These are phyloP conservation scores for Tuta absoluta DNA, from an alignment of 2,888 invertebrate genomes.

Conservation along the genomic window DNA sequence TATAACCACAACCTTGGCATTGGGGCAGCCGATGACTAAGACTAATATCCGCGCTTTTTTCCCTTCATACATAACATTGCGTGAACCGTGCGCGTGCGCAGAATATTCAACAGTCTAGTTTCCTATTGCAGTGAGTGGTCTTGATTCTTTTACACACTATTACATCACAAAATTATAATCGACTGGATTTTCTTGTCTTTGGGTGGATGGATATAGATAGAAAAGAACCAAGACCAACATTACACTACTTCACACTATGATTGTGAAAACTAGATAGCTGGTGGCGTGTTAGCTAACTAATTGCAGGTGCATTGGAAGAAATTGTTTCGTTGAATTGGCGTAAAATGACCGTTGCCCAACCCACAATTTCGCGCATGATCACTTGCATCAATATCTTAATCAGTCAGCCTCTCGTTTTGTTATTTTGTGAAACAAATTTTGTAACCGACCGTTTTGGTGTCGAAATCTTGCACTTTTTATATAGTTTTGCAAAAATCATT, in stretches of 20 bases:
- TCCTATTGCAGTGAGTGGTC: constrained; percentile 9
- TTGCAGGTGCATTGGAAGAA: constrained; percentile 33
- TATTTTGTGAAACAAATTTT: constrained; percentile 26
- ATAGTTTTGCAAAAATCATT: background rate
- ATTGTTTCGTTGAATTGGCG: constrained; percentile 33
- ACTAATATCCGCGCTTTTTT: constrained; percentile 49
- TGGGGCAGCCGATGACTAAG: constrained; percentile 69
- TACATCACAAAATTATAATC: background rate
- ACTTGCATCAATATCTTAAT: constrained; percentile 35
- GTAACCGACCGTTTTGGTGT: constrained; percentile 23
- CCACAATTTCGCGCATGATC: constrained; percentile 36
- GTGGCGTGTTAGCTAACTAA: constrained; percentile 24
- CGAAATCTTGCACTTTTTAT: background rate
- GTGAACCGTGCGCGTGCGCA: constrained; percentile 11
- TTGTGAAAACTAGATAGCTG: constrained; percentile 1
- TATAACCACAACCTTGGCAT: constrained; percentile 68
- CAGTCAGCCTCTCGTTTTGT: constrained; percentile 15
- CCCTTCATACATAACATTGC: constrained; percentile 35
- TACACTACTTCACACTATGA: background rate
- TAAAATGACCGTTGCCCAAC: constrained; percentile 34
- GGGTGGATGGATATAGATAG: no score
- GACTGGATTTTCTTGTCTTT: no score
- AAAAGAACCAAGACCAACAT: background rate
- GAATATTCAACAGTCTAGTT: constrained; percentile 18
- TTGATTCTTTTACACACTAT: background rate